Base-by-base conservation (phyloP, 2,888 invertebrate species). In the Diplolepis rosae region DNA sequence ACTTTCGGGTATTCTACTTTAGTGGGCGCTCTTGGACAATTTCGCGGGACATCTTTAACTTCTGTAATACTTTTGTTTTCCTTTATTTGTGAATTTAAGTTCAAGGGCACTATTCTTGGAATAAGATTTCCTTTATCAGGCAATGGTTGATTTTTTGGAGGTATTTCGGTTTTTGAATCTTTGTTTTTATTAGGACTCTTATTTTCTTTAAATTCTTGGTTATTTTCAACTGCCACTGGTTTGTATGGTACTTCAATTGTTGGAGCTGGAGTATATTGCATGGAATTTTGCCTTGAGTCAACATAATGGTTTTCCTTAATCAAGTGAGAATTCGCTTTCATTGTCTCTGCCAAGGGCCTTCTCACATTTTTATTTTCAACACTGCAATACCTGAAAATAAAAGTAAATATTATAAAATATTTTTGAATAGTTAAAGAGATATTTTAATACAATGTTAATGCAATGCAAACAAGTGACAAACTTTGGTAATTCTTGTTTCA, bases 341-440 rank as follows among this genome's bases (percentile, higher is more conserved):
- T 72, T 48, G 85, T 78, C 68, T 87, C 86, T 22, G 77, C 77
- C 68, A 88, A 78, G 4, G 88, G 88, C 70, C 80, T 81, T 42
- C 87, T 83, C 0, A 74, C 52, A 35, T 69, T 73, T 32, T 80
- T 84, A 13, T 27, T 39, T 50, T 80, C 82, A 13, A 65, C 61
- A 35, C 66, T 79, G 30, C 73, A 80, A 66, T 79, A 80, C 65
- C 85, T 85, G 27, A 51, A 51, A 73, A 54, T 48, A n/a, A 28
- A 67, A 22, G 52, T 28, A 6, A 30, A 52, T 11, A 68, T 15
- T 68, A 69, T 2, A 48, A 9, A 2, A 51, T 18, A 61, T 42
- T 24, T 35, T 65, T 66, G 15, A 56, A 66, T 66, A 48, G 67
- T 66, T 71, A 67, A 51, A 54, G 32, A 15, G 30, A 35, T 24